A percentile compares a stretch with the other conserved stretches of the same genome.
Conservation (phyloP, 2,113 vertebrate genomes). For the Mus spicilegus region DNA sequence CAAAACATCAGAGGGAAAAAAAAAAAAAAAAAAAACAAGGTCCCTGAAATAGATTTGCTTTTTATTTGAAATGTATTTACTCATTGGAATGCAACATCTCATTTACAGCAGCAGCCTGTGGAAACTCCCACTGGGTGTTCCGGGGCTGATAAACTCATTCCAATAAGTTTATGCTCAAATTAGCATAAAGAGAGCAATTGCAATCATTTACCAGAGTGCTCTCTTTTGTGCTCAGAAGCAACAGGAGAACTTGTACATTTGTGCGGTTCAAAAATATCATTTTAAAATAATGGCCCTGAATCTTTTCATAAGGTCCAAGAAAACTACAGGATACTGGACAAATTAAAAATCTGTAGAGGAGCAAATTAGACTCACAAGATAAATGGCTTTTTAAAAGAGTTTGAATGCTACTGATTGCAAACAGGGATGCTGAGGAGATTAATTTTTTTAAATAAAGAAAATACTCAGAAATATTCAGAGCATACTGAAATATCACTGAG, state of each 20-base stretch:
- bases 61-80: constrained; percentile 65
- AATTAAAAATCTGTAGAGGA: constrained; percentile 2
- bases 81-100: constrained; percentile 27
- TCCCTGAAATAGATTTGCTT: constrained; percentile 42
- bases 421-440: neutral
- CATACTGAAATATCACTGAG: neutral
- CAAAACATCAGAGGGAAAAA: constrained; percentile 30
- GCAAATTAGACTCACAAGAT: neutral
- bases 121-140: constrained; percentile 24
- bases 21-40: neutral
- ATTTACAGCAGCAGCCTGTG: constrained; percentile 42
- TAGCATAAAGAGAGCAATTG: constrained; percentile 62
- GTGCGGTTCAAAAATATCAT: constrained; percentile 60
- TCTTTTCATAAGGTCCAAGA: constrained; percentile 8
- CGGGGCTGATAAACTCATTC: constrained; percentile 47
- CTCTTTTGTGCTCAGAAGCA: constrained; percentile 53
- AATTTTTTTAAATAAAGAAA: neutral
- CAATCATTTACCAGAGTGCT: constrained; percentile 42
- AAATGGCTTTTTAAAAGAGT: constrained; percentile 4
- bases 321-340: neutral
- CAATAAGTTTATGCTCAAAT: constrained; percentile 61
- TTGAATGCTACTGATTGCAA: constrained; percentile 20
- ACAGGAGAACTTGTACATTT: constrained; percentile 17
- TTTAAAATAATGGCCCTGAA: constrained; percentile 58
- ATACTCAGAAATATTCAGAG: constrained; percentile 38